Conservation (phyloP, 2,888 invertebrate species). For the Oligia fasciuncula region DNA sequence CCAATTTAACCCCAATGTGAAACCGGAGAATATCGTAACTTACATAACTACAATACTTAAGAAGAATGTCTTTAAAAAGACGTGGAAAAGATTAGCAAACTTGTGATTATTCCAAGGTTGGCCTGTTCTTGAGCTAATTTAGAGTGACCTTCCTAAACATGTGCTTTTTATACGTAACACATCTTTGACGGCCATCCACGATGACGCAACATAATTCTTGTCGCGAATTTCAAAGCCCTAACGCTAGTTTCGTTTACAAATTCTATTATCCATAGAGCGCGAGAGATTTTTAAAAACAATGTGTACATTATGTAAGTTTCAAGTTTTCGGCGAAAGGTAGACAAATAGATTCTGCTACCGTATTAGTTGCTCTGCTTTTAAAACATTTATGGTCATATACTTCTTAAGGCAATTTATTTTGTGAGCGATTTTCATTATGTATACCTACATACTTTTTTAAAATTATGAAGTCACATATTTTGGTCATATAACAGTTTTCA, state of each 20-base stretch:
- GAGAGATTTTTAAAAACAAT: slow-evolving; percentile 56
- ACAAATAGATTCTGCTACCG: slow-evolving; percentile 61
- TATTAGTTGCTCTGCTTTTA: slow-evolving; percentile 55
- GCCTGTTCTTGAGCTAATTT: slow-evolving; percentile 32
- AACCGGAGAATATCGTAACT: neutral
- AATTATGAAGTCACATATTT: neutral
- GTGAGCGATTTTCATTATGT: neutral
- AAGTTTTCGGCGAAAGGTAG: slow-evolving; percentile 47
- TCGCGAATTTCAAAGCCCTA: slow-evolving; percentile 26
- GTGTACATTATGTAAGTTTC: slow-evolving; percentile 51
- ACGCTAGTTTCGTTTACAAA: slow-evolving; percentile 51
- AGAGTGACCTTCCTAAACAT: slow-evolving; percentile 14
- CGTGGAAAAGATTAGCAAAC: neutral
- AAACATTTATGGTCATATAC: slow-evolving; percentile 2
- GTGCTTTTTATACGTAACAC: slow-evolving; percentile 16
- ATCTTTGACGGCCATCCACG: slow-evolving; percentile 1
- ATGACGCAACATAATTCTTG: neutral
- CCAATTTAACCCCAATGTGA: too few species aligned
- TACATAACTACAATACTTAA: neutral
- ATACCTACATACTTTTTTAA: too few species aligned
- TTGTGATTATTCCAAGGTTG: slow-evolving; percentile 20
- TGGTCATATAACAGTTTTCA: neutral
- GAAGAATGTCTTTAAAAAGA: neutral
- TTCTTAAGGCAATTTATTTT: slow-evolving; percentile 5
- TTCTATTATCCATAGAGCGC: slow-evolving; percentile 55